These are phyloP conservation scores for Fragum sueziense DNA, from an alignment of 2,888 invertebrate genomes.

Conservation along the genomic window DNA sequence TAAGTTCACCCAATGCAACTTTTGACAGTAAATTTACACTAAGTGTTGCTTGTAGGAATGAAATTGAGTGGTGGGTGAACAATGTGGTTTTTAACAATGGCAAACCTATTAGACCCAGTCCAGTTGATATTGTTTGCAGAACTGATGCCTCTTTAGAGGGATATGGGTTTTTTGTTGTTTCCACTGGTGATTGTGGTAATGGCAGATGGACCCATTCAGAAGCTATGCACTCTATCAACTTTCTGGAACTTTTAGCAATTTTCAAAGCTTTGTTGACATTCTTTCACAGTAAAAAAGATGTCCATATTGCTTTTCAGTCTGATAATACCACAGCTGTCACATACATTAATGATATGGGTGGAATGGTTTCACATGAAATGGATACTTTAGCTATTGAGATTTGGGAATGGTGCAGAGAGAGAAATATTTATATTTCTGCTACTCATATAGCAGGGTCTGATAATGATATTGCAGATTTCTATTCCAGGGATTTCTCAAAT, in stretches of 20 bases:
- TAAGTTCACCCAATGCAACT: no score
- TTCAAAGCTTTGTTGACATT: conserved; percentile 20
- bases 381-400: conserved; percentile 23
- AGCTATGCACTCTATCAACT: conserved; percentile 24
- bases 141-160: conserved; percentile 41
- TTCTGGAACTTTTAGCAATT: conserved; percentile 24
- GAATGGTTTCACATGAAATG: conserved; percentile 27
- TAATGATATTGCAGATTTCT: no score
- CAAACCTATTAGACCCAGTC: conserved; percentile 24
- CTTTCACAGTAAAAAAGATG: background rate
- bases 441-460: no score
- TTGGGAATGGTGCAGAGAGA: conserved; percentile 37
- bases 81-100: conserved; percentile 44
- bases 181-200: background rate
- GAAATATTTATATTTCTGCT: conserved; percentile 37
- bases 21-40: no score
- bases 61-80: conserved; percentile 30
- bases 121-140: background rate
- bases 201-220: conserved; percentile 34
- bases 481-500: no score
- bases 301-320: conserved; percentile 28
- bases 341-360: conserved; percentile 38
- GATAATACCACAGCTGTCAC: conserved; percentile 26
- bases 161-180: conserved; percentile 8
- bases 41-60: background rate